These are phyloP conservation scores for Pteronura brasiliensis DNA, from an alignment of 2,113 vertebrate species.

Conservation along the genomic window DNA sequence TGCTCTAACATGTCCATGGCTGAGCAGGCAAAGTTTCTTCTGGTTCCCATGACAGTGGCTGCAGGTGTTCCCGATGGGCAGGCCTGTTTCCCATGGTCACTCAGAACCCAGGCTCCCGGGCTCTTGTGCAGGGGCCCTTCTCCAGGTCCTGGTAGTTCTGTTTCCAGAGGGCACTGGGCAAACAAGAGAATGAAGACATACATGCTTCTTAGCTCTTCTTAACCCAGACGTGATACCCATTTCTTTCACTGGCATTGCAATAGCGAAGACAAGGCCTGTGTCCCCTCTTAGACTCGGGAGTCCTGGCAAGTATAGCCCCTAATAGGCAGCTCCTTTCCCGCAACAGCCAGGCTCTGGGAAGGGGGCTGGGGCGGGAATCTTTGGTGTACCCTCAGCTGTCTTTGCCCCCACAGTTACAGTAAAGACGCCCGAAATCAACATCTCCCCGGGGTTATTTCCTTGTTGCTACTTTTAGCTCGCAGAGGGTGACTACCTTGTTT, in stretches of 20 bases:
- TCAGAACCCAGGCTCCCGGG: neutral
- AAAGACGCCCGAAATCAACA: neutral
- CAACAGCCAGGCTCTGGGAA: neutral
- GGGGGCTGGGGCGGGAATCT: neutral
- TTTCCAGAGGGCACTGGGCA: neutral
- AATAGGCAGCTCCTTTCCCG: neutral
- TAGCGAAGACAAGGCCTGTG: neutral
- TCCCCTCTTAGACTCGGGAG: neutral
- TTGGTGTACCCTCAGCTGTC: neutral
- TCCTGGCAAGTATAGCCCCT: neutral
- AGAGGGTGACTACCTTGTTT: neutral
- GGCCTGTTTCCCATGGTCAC: neutral
- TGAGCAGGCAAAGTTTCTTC: neutral
- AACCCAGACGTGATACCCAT: neutral
- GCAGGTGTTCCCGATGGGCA: neutral
- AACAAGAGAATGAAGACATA: neutral
- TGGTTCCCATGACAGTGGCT: neutral
- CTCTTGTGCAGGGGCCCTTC: neutral
- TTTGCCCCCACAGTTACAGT: neutral
- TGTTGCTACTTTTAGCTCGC: neutral
- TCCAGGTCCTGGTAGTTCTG: neutral
- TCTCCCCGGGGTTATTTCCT: neutral
- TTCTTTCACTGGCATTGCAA: neutral
- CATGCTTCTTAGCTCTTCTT: neutral
- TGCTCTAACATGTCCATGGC: neutral